Evolutionary conservation across 1,140 invertebrate species (phyloP), one percentile per base, ranked within the genome.

Genomic region (Pomacea maculata): DNA sequence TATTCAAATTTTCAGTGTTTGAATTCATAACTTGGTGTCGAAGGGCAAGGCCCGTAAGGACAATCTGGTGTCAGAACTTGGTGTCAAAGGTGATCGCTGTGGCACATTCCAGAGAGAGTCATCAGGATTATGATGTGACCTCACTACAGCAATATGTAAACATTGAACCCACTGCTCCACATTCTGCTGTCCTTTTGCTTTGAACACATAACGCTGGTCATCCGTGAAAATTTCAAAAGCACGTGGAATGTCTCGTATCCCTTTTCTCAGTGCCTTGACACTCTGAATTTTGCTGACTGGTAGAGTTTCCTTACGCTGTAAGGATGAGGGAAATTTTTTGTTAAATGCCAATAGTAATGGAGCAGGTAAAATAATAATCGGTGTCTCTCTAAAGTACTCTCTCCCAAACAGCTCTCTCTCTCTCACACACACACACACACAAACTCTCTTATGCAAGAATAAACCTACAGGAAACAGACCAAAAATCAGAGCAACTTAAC

Each of bases 181-280:
- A 90, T 98, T 96, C 91, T 96, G 96, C n/a, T 95, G 95, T 89
- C 97, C 96, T 91, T 96, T 97, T 11, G 97, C 96, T 92, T 98
- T 98, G 76, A 98, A 93, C 86, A 97, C 96, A 85, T 97, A 94
- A 89, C 96, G 95, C 89, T 98, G 96, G 78, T 92, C 91, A 73
- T 95, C 95, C 1, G 97, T 98, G 91, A 98, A 98, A 83, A 98
- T 98, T 93, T 98, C 97, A 92, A 98, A 98, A 4, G 97, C 96
- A 91, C 96, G 97, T 15, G 97, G 96, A 88, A 98, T 97, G 84
- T 91, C 89, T 72, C 92, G 88, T 21, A 90, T 87, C 88, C 96
- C 96, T 77, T 94, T 72, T 95, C 95, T 88, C 11, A 94, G 89
- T 14, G 97, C 97, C 90, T 97, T 96, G 1, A 98, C 96, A 83